Conservation (phyloP, 2,888 invertebrate genomes). For the Erpobdella octoculata region DNA sequence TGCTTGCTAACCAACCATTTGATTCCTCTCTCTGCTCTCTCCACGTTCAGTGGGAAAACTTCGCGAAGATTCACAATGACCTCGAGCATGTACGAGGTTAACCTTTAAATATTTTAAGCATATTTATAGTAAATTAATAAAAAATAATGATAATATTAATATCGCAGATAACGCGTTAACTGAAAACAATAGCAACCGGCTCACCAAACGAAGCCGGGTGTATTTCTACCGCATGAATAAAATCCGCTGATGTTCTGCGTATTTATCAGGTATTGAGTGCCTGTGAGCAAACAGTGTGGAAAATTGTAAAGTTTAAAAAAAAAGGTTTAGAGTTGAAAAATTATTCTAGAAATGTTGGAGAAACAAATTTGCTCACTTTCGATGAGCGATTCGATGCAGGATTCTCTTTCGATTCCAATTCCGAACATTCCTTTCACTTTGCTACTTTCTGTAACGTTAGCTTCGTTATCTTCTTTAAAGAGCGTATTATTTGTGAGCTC, state of each 20-base stretch:
- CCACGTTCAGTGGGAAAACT: neutral
- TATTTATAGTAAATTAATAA: too few species aligned
- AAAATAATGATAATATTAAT: too few species aligned
- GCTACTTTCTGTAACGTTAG: too few species aligned
- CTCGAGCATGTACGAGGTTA: neutral
- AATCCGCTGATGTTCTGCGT: neutral
- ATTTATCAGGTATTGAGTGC: neutral
- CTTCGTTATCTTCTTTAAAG: neutral
- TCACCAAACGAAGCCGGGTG: neutral
- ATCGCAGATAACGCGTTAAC: too few species aligned
- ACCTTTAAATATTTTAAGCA: neutral
- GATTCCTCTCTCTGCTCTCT: neutral
- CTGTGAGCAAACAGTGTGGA: too few species aligned
- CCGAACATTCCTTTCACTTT: neutral
- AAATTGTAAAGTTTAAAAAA: too few species aligned
- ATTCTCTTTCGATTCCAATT: neutral
- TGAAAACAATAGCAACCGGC: neutral
- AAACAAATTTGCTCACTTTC: neutral
- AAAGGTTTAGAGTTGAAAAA: neutral
- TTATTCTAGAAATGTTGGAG: neutral
- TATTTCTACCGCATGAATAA: neutral
- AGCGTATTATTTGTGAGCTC: neutral
- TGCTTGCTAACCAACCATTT: neutral
- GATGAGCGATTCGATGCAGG: neutral
- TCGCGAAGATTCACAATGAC: neutral